Evolutionary conservation across 1,140 invertebrate genomes (phyloP).

Genomic region (Drosophila ohnishii): DNA sequence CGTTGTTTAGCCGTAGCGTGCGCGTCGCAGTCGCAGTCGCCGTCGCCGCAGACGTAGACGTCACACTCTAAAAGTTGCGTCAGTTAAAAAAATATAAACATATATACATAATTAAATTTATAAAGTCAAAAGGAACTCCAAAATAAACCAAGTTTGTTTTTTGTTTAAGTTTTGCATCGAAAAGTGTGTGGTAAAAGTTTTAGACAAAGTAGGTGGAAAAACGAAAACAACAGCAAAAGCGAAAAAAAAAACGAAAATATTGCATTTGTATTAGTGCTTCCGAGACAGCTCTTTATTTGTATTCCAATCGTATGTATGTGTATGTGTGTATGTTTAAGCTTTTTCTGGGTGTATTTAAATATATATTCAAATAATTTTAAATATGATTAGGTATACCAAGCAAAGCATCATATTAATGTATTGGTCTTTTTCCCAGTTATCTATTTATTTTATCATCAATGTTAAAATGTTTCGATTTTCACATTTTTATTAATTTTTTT

Average conservation of each 20-base stretch:
- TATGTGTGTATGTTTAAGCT: slow-evolving; percentile 11
- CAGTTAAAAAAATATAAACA: slow-evolving; percentile 50
- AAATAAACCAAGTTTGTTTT: slow-evolving; percentile 16
- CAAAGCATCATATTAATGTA: not conserved
- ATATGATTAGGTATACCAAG: slow-evolving; percentile 1
- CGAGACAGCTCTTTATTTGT: slow-evolving; percentile 21
- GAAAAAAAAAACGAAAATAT: slow-evolving; percentile 12
- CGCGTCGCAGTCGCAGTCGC: slow-evolving; percentile 59
- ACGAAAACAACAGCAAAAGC: slow-evolving; percentile 12
- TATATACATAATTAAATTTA: slow-evolving; percentile 14
- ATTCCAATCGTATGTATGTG: not conserved
- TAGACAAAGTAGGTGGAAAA: slow-evolving; percentile 25
- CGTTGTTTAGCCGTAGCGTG: slow-evolving; percentile 74
- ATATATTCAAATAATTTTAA: not conserved
- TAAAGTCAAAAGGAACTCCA: slow-evolving; percentile 6
- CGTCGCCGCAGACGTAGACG: slow-evolving; percentile 63
- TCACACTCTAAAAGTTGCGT: slow-evolving; percentile 69
- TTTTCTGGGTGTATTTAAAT: slow-evolving; percentile 9
- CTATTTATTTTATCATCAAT: no score
- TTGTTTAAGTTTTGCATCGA: slow-evolving; percentile 32
- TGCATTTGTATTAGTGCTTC: slow-evolving; percentile 17
- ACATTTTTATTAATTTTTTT: not conserved
- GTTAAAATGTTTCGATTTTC: no score
- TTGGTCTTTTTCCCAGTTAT: not conserved
- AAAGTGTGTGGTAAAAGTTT: slow-evolving; percentile 15